Conservation (phyloP, 2,888 invertebrate genomes). For the Rhodophaea formosa region DNA sequence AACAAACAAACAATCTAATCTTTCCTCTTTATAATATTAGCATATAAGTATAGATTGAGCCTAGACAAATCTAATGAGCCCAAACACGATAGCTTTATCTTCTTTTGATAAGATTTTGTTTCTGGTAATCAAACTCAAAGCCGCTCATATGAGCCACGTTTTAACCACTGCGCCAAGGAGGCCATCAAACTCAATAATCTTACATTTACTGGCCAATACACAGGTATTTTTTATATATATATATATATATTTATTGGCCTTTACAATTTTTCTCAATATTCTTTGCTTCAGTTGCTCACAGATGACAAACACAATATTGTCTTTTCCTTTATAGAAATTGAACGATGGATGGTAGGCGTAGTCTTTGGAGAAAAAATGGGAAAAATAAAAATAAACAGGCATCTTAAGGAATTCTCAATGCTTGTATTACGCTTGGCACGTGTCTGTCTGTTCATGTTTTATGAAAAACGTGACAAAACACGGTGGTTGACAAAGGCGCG, state of each 20-base stretch:
- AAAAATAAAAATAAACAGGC: constrained; percentile 1
- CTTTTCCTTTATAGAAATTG: not conserved
- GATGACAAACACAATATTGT: not conserved
- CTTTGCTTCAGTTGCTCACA: not conserved
- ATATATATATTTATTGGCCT: not conserved
- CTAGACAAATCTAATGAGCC: too few species aligned
- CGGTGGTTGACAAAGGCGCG: not conserved
- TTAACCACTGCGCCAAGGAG: too few species aligned
- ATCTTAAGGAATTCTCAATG: not conserved
- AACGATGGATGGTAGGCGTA: not conserved
- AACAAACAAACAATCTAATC: too few species aligned
- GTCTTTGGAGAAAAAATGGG: not conserved
- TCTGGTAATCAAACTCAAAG: too few species aligned
- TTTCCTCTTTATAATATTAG: too few species aligned
- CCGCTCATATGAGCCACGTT: too few species aligned
- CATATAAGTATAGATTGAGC: too few species aligned
- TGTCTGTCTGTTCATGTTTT: not conserved
- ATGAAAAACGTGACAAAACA: constrained; percentile 9
- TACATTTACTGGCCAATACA: too few species aligned
- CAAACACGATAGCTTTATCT: too few species aligned
- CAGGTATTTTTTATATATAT: too few species aligned
- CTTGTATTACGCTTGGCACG: not conserved
- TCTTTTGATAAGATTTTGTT: too few species aligned
- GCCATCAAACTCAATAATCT: too few species aligned
- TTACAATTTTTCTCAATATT: not conserved